Evolutionary conservation across 2,113 vertebrate species (phyloP).

Genomic region (Piprites chloris): DNA sequence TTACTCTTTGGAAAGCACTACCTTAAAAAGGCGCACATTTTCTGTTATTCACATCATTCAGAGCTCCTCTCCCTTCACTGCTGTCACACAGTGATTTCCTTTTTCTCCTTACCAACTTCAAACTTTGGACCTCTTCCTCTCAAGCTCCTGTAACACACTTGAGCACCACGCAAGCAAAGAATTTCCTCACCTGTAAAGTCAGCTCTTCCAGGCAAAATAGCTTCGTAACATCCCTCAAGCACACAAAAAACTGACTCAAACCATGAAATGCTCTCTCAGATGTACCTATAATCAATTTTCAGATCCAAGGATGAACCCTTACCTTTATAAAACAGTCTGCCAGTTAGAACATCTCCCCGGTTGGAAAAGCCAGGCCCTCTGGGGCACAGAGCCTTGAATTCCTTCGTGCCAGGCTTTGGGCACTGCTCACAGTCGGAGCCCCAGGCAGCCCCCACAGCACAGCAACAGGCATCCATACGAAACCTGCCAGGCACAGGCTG

Average conservation of each 20-base stretch:
- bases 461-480: slow-evolving; percentile 78
- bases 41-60: fast-evolving
- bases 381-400: slow-evolving; percentile 72
- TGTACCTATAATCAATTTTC: background rate
- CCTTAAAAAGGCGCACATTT: background rate
- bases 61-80: background rate
- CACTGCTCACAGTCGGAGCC: slow-evolving; percentile 73
- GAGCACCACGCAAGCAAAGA: background rate
- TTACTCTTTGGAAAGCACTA: background rate
- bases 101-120: background rate
- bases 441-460: slow-evolving; percentile 77
- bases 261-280: fast-evolving
- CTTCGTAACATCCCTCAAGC: background rate
- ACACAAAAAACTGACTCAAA: background rate
- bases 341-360: slow-evolving; percentile 71
- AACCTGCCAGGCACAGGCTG: slow-evolving; percentile 69
- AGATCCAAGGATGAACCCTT: background rate
- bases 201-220: background rate
- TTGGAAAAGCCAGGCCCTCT: slow-evolving; percentile 77
- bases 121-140: background rate
- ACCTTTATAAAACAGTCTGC: slow-evolving; percentile 80
- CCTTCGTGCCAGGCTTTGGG: slow-evolving; percentile 57
- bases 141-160: background rate
- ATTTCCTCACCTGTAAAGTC: background rate
- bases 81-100: background rate